Evolutionary conservation across 2,113 vertebrate genomes (phyloP), one percentile per base, ranked within the genome.

Genomic region (Brachirus orientalis): DNA sequence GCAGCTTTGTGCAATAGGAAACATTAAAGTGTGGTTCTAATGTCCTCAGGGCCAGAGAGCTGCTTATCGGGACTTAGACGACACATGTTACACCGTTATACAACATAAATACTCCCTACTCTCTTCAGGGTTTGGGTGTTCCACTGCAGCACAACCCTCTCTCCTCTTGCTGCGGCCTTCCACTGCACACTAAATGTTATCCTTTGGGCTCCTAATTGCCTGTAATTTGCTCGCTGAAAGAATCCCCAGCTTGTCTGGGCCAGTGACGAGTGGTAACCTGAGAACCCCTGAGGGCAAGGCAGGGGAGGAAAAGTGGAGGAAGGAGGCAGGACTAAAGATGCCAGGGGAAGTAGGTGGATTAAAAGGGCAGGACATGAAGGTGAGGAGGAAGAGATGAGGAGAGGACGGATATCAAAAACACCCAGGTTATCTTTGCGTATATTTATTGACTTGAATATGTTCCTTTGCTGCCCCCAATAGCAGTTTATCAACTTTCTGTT

Each of bases 161-260:
- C 77, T 84, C 75, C 83, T 86, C 82, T 71, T 83, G 66, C 80
- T 65, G 48, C 53, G 7, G 77, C 86, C 82, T 71, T 87, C 76
- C 75, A 72, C 87, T 79, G 74, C 79, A 72, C 82, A 82, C 89
- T 93, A 83, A 92, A 91, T 90, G 90, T 93, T 94, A 91, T 93
- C 90, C 88, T 87, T 92, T 88, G 83, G 89, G 90, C 84, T 58
- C 77, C 87, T 92, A 94, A 94, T 92, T 88, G 92, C 85, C 88
- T 73, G 92, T 90, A 85, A 91, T 90, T 87, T 92, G 72, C 87
- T 71, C 75, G 79, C 77, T 82, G 91, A 91, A 91, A 92, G 51
- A 11, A 93, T 93, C 91, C 85, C 88, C 28, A 90, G 90, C 90
- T 92, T 88, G 79, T 90, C 84, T 88, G 65, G 82, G 79, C 83